Evolutionary conservation across 2,797 vertebrate species (phyloP), one percentile per base, ranked within the genome.

Genomic region (Malurus leucopterus): DNA sequence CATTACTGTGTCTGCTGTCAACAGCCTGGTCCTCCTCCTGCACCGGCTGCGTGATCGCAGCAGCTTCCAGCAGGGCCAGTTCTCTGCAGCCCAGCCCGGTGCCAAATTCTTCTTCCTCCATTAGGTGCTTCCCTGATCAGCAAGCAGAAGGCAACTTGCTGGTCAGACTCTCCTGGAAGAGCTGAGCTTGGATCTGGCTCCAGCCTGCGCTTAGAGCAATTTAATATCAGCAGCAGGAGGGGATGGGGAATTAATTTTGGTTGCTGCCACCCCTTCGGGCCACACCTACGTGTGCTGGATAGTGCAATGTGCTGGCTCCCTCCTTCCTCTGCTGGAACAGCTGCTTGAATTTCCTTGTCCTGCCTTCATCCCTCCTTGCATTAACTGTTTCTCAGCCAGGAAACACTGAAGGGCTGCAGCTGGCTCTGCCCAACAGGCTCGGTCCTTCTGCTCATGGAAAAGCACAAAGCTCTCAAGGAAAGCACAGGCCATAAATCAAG

Each of bases 171-270:
- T 55, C 40, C 69, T 91, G 79, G 53, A 80, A 88, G 43, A 89
- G 72, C 78, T 63, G 57, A 64, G 61, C 81, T 80, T 65, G 77
- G 64, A 84, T 78, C 75, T 71, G 53, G 53, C 89, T 84, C 23
- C 36, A 46, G 41, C 70, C 61, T 14, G 19, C 0, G 6, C 80
- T 88, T 54, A 14, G 26, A 91, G 73, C 82, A 81, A 78, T 88
- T 93, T 81, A 72, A 57, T 64, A 88, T 3, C 77, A 86, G 80
- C 76, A 84, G 83, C 67, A 86, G 70, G 62, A 93, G 65, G 46
- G 74, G 62, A 69, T 43, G 88, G 67, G 55, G 76, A 90, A 89
- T 90, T 91, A 67, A 85, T 91, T 84, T 53, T 57, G 50, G 38
- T 70, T 71, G 61, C 84, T 88, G 75, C 84, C 75, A 55, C 82